Conservation (phyloP, 2,113 vertebrate species). For the Excalfactoria chinensis region DNA sequence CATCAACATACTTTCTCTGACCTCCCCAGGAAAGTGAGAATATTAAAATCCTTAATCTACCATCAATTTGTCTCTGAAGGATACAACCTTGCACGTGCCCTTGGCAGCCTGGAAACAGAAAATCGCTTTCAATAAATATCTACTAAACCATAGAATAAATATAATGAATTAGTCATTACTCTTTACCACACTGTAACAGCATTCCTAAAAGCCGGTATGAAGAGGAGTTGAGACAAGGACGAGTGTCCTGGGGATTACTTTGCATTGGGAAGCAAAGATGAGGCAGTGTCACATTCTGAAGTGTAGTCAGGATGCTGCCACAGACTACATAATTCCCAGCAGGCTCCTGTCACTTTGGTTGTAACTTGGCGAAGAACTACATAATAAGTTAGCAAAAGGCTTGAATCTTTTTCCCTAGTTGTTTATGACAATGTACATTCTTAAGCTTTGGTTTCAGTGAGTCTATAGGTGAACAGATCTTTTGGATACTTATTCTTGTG, state of each 20-base stretch:
- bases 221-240: background rate
- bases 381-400: background rate
- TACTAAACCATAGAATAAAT: slow-evolving; percentile 12
- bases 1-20: background rate
- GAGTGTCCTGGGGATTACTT: background rate
- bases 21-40: background rate
- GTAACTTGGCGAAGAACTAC: background rate
- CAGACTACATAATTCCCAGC: background rate
- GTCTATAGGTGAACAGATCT: background rate
- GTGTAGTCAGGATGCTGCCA: background rate
- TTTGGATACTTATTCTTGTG: background rate
- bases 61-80: background rate
- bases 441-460: background rate
- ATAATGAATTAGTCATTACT: slow-evolving; percentile 30
- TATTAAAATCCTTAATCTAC: slow-evolving; percentile 28
- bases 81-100: background rate
- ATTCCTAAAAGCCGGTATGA: slow-evolving; percentile 38
- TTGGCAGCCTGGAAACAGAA: slow-evolving; percentile 1
- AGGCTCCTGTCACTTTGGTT: background rate
- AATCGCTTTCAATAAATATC: slow-evolving; percentile 42
- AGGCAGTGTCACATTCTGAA: background rate
- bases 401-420: background rate
- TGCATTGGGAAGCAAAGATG: background rate
- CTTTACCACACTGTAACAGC: background rate
- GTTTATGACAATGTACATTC: background rate